phyloP scores from a whole-genome alignment of 1,140 invertebrate species.

The Diorhabda carinulata region DNA sequence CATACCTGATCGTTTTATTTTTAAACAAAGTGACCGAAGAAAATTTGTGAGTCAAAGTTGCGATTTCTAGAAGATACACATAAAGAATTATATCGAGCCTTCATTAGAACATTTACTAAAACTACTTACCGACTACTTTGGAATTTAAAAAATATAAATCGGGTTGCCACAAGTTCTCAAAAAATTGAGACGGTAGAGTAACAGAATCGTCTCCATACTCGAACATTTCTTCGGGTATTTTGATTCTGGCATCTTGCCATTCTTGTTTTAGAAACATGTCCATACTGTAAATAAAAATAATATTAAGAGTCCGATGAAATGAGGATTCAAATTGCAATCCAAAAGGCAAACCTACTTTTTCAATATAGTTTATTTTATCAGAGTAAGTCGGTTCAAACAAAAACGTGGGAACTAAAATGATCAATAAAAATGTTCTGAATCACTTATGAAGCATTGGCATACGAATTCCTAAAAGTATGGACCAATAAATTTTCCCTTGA shows the following conservation, averaged over 20 bases:
- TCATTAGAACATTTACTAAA: background rate
- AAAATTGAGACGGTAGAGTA: constrained; percentile 72
- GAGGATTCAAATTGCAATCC: too few relatives aligned
- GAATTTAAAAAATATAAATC: constrained; percentile 83
- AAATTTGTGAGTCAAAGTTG: constrained; percentile 73
- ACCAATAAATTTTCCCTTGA: too few relatives aligned
- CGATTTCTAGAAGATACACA: constrained; percentile 60
- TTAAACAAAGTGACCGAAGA: constrained; percentile 72
- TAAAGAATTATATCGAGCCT: background rate
- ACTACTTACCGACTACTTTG: constrained; percentile 67
- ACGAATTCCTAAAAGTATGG: too few relatives aligned
- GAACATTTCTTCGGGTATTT: constrained; percentile 68
- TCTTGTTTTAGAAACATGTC: constrained; percentile 80
- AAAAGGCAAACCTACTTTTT: too few relatives aligned
- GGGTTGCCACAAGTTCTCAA: constrained; percentile 80
- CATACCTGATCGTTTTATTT: constrained; percentile 74
- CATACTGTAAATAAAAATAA: constrained; percentile 54
- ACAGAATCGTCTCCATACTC: constrained; percentile 74
- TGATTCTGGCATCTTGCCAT: constrained; percentile 72
- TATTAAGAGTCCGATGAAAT: too few relatives aligned
- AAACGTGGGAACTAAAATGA: too few relatives aligned
- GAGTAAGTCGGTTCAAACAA: too few relatives aligned
- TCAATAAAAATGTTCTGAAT: too few relatives aligned
- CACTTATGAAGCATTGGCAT: too few relatives aligned
- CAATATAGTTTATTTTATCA: too few relatives aligned